Conservation (phyloP, 1,140 invertebrate species). For the Drosophila yakuba region DNA sequence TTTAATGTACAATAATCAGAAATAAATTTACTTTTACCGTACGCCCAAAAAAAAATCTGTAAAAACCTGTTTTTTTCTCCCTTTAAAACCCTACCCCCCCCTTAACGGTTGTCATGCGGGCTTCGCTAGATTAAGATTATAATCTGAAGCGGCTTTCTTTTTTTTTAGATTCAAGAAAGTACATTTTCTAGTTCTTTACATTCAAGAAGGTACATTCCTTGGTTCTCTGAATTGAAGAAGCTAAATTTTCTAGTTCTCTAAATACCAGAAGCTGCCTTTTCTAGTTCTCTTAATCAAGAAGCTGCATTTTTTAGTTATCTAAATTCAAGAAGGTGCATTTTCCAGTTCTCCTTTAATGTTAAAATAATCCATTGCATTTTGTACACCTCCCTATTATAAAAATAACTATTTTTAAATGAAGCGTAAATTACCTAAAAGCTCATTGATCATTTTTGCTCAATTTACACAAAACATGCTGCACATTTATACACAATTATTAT, state of each 20-base stretch:
- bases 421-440: not conserved
- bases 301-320: too few relatives aligned
- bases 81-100: too few relatives aligned
- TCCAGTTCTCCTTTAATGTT: not conserved
- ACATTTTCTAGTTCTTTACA: not conserved
- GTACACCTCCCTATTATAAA: not conserved
- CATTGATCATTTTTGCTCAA: not conserved
- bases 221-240: too few relatives aligned
- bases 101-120: slow-evolving; percentile 1
- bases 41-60: too few relatives aligned
- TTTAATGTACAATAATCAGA: too few relatives aligned
- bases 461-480: not conserved
- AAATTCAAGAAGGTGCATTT: not conserved
- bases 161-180: not conserved
- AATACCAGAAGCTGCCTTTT: not conserved
- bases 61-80: too few relatives aligned
- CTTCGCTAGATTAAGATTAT: not conserved
- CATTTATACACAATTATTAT: not conserved
- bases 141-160: not conserved
- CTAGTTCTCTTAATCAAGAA: not conserved
- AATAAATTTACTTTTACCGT: too few relatives aligned
- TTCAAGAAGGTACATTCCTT: not conserved
- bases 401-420: slow-evolving; percentile 1
- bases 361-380: too few relatives aligned
- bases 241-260: too few relatives aligned